These are phyloP conservation scores for Murina feae DNA, from an alignment of 2,113 vertebrate genomes.

Conservation along the genomic window DNA sequence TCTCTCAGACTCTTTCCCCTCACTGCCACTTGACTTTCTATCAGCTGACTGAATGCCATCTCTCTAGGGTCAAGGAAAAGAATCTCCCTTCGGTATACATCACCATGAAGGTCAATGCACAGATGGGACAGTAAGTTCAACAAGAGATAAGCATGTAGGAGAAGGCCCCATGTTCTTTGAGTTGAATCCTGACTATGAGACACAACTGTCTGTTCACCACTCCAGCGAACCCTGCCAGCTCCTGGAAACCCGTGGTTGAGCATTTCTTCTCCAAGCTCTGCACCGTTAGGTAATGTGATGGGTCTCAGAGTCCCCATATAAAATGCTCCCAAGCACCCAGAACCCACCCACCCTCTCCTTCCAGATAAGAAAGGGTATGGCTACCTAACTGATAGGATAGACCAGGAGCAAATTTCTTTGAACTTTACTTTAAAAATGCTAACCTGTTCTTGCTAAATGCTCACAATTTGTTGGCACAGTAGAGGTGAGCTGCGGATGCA, in stretches of 20 bases:
- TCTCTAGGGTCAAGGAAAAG: neutral
- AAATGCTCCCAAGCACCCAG: neutral
- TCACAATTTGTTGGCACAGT: neutral
- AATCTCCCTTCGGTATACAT: neutral
- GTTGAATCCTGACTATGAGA: neutral
- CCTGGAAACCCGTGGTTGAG: neutral
- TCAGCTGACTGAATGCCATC: neutral
- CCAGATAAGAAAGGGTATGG: neutral
- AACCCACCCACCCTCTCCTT: neutral
- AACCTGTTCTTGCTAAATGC: constrained; percentile 5
- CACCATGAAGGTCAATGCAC: neutral
- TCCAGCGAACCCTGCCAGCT: neutral
- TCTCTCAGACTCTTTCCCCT: neutral
- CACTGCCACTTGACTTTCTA: neutral
- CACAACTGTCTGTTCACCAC: neutral
- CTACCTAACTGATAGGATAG: neutral
- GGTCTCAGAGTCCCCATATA: neutral
- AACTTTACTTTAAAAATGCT: constrained; percentile 22
- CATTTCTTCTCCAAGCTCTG: neutral
- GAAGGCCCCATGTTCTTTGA: neutral
- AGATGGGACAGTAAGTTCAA: neutral
- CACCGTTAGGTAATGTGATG: constrained; percentile 1
- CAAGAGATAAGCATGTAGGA: neutral
- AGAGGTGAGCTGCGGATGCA: neutral
- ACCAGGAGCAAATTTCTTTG: neutral